Percentiles rank a stretch among this genome's conserved stretches.
Conservation (phyloP, 1,140 invertebrate genomes). For the Caenorhabditis tropicalis region DNA sequence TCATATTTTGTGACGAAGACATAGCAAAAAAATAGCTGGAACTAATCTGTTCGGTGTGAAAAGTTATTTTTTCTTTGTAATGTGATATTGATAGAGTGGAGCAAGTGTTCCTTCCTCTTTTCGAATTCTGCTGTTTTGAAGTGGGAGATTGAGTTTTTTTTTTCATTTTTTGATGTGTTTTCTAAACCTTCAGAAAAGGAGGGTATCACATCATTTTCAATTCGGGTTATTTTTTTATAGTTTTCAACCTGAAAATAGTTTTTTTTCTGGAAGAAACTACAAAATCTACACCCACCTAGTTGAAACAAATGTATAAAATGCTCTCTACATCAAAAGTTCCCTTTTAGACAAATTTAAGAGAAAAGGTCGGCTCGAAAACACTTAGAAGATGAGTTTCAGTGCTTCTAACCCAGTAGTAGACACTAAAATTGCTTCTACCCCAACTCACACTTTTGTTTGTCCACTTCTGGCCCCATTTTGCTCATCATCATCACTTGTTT, state of each 20-base stretch:
- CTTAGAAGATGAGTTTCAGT: slow-evolving; percentile 3
- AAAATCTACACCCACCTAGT: too few species aligned
- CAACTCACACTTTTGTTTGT: background rate
- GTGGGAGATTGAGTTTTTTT: too few species aligned
- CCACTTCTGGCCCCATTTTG: background rate
- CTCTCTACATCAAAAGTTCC: background rate
- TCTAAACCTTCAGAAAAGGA: too few species aligned
- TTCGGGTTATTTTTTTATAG: too few species aligned
- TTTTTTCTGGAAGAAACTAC: too few species aligned
- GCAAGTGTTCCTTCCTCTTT: too few species aligned
- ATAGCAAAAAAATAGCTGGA: background rate
- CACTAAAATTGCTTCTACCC: background rate
- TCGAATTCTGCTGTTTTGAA: too few species aligned
- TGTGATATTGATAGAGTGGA: background rate
- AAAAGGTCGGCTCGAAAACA: background rate
- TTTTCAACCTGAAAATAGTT: too few species aligned
- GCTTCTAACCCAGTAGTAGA: background rate
- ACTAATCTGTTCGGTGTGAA: background rate
- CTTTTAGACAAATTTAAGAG: background rate
- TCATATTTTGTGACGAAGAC: background rate
- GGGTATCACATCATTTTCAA: too few species aligned
- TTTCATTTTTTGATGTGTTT: too few species aligned
- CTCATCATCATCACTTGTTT: background rate
- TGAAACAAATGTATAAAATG: too few species aligned
- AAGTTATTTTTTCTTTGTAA: background rate